Evolutionary conservation across 1,140 invertebrate genomes (phyloP).

Genomic region (Orchestia grillus): DNA sequence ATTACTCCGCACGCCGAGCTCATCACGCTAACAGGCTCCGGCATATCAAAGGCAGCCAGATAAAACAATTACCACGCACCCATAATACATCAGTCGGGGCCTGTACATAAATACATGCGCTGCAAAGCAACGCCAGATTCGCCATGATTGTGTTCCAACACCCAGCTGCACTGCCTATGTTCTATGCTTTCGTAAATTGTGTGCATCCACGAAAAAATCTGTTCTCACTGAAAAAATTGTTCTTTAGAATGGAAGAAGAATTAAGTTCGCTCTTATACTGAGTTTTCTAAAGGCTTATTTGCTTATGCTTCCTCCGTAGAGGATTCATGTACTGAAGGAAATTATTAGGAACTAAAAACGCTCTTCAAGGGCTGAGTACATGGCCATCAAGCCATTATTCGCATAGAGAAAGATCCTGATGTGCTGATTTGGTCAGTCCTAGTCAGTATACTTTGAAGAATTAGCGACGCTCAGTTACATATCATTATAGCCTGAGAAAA

Average conservation of each 20-base stretch:
- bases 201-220: background rate
- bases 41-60: slow-evolving; percentile 16
- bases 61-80: background rate
- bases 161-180: background rate
- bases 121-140: background rate
- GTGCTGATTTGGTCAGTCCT: background rate
- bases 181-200: background rate
- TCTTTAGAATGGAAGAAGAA: no score
- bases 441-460: background rate
- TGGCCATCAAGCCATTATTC: no score
- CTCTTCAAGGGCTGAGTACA: no score
- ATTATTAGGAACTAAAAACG: no score
- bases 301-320: background rate
- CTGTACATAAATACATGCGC: background rate
- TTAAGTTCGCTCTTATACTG: no score
- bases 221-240: no score
- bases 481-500: background rate
- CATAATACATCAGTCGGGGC: background rate
- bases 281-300: no score
- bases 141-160: background rate
- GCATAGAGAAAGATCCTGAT: background rate
- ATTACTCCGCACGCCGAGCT: background rate
- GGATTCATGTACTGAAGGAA: no score
- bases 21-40: slow-evolving; percentile 5
- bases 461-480: background rate